Evolutionary conservation across 2,888 invertebrate genomes (phyloP).

Genomic region (Liodrosophila aerea): DNA sequence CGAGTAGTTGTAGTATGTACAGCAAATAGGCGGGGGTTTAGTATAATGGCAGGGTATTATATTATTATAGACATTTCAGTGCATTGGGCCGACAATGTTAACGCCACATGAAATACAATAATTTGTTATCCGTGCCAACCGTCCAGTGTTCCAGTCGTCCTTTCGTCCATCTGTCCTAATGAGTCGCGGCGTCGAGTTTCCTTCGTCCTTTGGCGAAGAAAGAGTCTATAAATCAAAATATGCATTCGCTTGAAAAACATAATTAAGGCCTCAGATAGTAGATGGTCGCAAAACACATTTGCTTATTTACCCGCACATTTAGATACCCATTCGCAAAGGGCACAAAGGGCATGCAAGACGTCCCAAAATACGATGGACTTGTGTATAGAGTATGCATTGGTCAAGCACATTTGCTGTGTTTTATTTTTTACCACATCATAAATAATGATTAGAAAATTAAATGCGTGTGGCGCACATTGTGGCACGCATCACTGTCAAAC

Average conservation of each 20-base stretch:
- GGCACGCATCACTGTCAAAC: slow-evolving; percentile 30
- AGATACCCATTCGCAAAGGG: not conserved
- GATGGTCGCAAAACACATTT: slow-evolving; percentile 18
- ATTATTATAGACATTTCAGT: slow-evolving; percentile 12
- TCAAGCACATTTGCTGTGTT: not conserved
- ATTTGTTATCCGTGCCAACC: slow-evolving; percentile 42
- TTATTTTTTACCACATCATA: slow-evolving; percentile 26
- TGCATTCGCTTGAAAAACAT: slow-evolving; percentile 35
- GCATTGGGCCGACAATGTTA: slow-evolving; percentile 19
- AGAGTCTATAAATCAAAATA: slow-evolving; percentile 54
- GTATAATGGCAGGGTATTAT: not conserved
- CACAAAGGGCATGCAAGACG: too few relatives aligned
- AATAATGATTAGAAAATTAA: slow-evolving; percentile 65
- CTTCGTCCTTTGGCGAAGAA: not conserved
- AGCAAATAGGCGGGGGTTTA: slow-evolving; percentile 10
- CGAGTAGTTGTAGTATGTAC: too few relatives aligned
- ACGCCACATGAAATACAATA: slow-evolving; percentile 41
- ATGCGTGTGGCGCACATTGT: slow-evolving; percentile 33
- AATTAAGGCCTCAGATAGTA: slow-evolving; percentile 56
- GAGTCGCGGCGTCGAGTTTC: slow-evolving; percentile 8
- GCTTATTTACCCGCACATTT: slow-evolving; percentile 9
- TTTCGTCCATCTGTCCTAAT: slow-evolving; percentile 3
- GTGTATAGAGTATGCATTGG: too few relatives aligned
- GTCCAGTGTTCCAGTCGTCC: slow-evolving; percentile 4
- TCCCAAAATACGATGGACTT: too few relatives aligned